These are phyloP conservation scores for Nomada fucata DNA, from an alignment of 2,888 invertebrate species.

Conservation along the genomic window DNA sequence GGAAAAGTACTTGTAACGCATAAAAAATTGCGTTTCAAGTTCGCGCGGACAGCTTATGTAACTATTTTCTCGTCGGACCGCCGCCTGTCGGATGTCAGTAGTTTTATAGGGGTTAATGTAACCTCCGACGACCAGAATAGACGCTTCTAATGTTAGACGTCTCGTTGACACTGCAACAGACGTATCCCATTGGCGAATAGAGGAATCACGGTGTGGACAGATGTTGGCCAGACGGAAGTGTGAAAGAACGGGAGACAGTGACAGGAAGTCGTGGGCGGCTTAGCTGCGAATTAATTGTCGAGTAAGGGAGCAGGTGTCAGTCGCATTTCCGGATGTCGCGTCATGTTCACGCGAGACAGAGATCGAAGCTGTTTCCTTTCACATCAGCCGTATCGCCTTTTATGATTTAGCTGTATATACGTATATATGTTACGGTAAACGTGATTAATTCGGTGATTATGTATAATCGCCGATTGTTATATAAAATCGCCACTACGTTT, in stretches of 20 bases:
- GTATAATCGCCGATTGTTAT: background rate
- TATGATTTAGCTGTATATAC: background rate
- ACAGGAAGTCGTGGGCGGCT: conserved; percentile 53
- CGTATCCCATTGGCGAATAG: conserved; percentile 9
- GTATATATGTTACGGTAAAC: too few species aligned
- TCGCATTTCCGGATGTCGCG: conserved; percentile 46
- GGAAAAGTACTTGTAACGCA: background rate
- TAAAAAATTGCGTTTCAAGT: background rate
- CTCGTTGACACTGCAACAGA: conserved; percentile 5
- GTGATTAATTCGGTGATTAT: background rate
- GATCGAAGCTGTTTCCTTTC: conserved; percentile 40
- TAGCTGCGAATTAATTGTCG: conserved; percentile 51
- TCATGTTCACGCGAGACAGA: conserved; percentile 45
- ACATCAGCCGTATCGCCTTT: conserved; percentile 7
- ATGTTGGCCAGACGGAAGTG: conserved; percentile 41
- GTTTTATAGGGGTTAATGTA: conserved; percentile 28
- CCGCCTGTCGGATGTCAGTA: background rate
- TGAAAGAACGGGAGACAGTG: conserved; percentile 21
- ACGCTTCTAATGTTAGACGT: background rate
- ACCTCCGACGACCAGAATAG: conserved; percentile 23
- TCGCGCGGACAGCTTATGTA: conserved; percentile 17
- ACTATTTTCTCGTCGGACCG: background rate
- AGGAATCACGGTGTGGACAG: conserved; percentile 32
- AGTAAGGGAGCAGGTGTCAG: conserved; percentile 49
- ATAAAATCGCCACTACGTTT: background rate